phyloP scores from a whole-genome alignment of 2,888 invertebrate species.

The Eulithis prunata region DNA sequence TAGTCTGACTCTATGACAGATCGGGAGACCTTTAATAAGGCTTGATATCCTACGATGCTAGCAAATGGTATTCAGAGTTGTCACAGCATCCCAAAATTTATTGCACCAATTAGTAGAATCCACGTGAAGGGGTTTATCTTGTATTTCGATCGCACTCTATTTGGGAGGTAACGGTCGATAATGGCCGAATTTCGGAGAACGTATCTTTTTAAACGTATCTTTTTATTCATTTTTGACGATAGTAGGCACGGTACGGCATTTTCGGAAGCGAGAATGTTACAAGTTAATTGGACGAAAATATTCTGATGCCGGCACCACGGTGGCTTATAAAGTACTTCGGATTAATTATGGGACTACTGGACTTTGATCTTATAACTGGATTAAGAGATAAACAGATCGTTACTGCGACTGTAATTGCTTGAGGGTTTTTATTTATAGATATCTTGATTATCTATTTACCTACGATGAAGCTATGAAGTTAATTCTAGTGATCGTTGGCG shows the following conservation, averaged over 20 bases:
- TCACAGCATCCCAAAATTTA: slow-evolving; percentile 76
- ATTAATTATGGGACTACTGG: slow-evolving; percentile 72
- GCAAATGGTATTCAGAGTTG: slow-evolving; percentile 66
- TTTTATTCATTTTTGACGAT: slow-evolving; percentile 54
- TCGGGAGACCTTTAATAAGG: slow-evolving; percentile 65
- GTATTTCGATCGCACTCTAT: slow-evolving; percentile 74
- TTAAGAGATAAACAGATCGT: slow-evolving; percentile 53
- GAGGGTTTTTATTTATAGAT: slow-evolving; percentile 40
- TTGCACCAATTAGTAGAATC: slow-evolving; percentile 82
- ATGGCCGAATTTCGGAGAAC: slow-evolving; percentile 79
- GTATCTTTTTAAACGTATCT: slow-evolving; percentile 57
- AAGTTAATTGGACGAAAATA: slow-evolving; percentile 81
- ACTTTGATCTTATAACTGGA: slow-evolving; percentile 58
- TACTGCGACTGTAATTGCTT: slow-evolving; percentile 48
- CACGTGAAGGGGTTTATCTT: slow-evolving; percentile 77
- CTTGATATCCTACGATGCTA: slow-evolving; percentile 48
- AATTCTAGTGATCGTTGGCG: slow-evolving; percentile 32
- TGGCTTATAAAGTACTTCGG: slow-evolving; percentile 65
- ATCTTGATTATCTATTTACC: slow-evolving; percentile 40
- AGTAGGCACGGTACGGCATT: slow-evolving; percentile 49
- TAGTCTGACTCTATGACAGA: slow-evolving; percentile 53
- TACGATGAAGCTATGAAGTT: slow-evolving; percentile 31
- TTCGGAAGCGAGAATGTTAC: slow-evolving; percentile 82
- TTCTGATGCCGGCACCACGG: slow-evolving; percentile 66
- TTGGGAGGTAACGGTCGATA: slow-evolving; percentile 82